A percentile compares a stretch with the other conserved stretches of the same genome.
Evolutionary conservation across 2,888 invertebrate species (phyloP).

Genomic region (Rugalucina vietnamica): DNA sequence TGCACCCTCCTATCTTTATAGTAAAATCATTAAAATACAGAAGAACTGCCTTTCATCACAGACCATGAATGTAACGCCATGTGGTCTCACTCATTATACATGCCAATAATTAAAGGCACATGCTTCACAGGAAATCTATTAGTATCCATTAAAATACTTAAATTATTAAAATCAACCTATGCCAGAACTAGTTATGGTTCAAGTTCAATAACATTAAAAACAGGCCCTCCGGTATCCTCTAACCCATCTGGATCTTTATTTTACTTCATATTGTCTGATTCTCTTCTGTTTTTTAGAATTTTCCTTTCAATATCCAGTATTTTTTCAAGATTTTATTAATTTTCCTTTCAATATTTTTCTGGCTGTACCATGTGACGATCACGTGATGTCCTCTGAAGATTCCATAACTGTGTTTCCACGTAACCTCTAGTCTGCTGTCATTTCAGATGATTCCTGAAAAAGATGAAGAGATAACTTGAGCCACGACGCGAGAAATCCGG

Average conservation of each 20-base stretch:
- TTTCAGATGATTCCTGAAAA: too few species aligned
- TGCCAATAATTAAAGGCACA: not conserved
- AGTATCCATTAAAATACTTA: not conserved
- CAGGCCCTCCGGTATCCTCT: not conserved
- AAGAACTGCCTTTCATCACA: not conserved
- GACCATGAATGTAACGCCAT: not conserved
- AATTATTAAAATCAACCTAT: constrained; percentile 5
- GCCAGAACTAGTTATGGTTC: not conserved
- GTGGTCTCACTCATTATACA: not conserved
- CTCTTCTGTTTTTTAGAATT: too few species aligned
- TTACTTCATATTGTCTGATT: too few species aligned
- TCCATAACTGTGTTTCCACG: not conserved
- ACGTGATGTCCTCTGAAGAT: not conserved
- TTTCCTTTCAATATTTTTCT: not conserved
- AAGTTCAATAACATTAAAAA: not conserved
- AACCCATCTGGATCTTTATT: not conserved
- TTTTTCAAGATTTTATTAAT: not conserved
- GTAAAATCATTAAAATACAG: constrained; percentile 1
- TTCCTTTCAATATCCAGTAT: too few species aligned
- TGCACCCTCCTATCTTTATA: not conserved
- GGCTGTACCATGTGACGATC: not conserved
- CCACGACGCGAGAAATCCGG: too few species aligned
- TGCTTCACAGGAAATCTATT: not conserved
- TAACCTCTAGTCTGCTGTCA: too few species aligned
- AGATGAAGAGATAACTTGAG: too few species aligned